Conservation (phyloP, 2,113 vertebrate genomes). For the Pantherophis guttatus region DNA sequence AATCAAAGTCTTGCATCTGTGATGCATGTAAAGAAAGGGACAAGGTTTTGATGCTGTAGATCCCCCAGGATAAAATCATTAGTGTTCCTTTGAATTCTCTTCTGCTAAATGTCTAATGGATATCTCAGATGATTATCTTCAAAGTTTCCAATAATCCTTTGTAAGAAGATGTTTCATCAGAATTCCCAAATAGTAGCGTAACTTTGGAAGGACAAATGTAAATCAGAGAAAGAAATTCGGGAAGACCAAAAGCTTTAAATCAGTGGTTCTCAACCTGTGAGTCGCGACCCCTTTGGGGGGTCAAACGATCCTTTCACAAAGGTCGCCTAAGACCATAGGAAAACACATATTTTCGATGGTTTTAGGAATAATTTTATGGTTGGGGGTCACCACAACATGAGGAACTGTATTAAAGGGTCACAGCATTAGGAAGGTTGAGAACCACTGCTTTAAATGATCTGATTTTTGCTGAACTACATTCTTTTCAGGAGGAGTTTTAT, state of each 20-base stretch:
- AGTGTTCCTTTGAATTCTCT: constrained; percentile 62
- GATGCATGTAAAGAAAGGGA: background rate
- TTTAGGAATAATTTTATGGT: no score
- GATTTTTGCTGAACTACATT: constrained; percentile 21
- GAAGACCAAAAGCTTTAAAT: constrained; percentile 27
- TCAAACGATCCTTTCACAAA: no score
- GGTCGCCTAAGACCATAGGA: no score
- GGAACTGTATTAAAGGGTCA: no score
- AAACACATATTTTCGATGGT: no score
- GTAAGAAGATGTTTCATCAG: constrained; percentile 49
- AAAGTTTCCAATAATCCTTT: constrained; percentile 56
- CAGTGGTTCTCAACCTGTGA: no score
- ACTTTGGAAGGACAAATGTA: background rate
- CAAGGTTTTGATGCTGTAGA: background rate
- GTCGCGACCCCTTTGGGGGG: no score
- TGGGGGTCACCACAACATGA: no score
- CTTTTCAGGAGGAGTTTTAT: background rate
- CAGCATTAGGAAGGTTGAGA: no score
- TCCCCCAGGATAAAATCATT: constrained; percentile 58
- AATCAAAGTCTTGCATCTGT: background rate
- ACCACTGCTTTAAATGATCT: constrained; percentile 6
- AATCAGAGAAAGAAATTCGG: background rate
- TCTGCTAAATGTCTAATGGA: constrained; percentile 59
- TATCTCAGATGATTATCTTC: constrained; percentile 61
- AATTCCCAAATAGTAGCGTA: constrained; percentile 49